These are phyloP conservation scores for Morpho deidamia DNA, from an alignment of 2,888 invertebrate species.

Conservation along the genomic window DNA sequence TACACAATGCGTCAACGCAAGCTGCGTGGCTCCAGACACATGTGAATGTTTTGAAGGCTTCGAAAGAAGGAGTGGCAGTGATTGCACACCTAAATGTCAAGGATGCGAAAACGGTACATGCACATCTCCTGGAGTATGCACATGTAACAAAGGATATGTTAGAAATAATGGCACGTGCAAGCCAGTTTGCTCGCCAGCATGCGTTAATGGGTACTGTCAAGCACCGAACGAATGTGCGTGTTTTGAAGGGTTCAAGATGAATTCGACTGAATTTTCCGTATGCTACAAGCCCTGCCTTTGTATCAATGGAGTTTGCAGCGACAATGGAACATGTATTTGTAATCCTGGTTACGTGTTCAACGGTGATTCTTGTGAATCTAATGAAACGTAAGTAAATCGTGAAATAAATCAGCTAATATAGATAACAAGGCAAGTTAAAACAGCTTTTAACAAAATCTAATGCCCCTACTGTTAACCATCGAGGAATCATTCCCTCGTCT, in stretches of 20 bases:
- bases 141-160: constrained; percentile 28
- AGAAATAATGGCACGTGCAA: constrained; percentile 32
- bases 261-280: constrained; percentile 23
- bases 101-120: constrained; percentile 35
- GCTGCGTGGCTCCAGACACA: constrained; percentile 29
- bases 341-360: constrained; percentile 25
- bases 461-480: too few species aligned
- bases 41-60: constrained; percentile 32
- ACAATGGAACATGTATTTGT: constrained; percentile 40
- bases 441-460: too few species aligned
- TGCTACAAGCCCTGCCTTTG: constrained; percentile 46
- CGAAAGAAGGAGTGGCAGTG: constrained; percentile 9
- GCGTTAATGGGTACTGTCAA: constrained; percentile 43
- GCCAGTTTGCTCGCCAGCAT: constrained; percentile 45
- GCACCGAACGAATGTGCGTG: constrained; percentile 49
- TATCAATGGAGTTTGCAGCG: constrained; percentile 36
- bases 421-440: too few species aligned
- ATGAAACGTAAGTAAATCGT: constrained; percentile 22
- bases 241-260: constrained; percentile 33
- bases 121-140: constrained; percentile 32
- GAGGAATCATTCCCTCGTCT: too few species aligned
- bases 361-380: constrained; percentile 7
- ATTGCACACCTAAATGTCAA: constrained; percentile 33
- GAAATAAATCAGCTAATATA: too few species aligned
- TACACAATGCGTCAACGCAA: constrained; percentile 40